phyloP scores from a whole-genome alignment of 1,140 invertebrate species.

The Bathynomus jamesi region DNA sequence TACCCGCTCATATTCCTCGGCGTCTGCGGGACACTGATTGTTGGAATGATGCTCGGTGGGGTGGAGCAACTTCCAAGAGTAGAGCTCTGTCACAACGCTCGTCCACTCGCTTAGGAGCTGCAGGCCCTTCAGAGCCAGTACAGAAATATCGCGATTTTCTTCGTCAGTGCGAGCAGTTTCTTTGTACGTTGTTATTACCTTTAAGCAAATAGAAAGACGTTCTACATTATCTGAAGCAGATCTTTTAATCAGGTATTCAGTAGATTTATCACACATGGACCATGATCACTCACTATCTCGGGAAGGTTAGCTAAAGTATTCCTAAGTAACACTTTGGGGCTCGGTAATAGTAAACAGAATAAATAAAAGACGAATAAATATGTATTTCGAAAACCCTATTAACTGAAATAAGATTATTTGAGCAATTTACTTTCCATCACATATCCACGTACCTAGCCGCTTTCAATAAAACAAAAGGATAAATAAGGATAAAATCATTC shows the following conservation, averaged over 20 bases:
- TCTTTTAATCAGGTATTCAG: not conserved
- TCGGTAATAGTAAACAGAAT: no score
- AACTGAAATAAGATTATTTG: no score
- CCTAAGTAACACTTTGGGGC: no score
- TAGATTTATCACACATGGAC: not conserved
- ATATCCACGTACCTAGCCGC: no score
- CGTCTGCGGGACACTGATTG: conserved; percentile 86
- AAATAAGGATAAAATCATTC: no score
- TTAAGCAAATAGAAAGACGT: not conserved
- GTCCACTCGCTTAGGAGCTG: conserved; percentile 95
- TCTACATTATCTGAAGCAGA: not conserved
- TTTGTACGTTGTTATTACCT: conserved; percentile 78
- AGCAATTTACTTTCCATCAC: no score
- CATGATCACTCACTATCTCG: not conserved
- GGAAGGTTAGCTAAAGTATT: no score
- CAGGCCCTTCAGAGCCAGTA: conserved; percentile 82
- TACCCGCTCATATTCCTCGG: conserved; percentile 98
- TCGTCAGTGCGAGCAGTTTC: conserved; percentile 76
- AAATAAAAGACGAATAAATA: no score
- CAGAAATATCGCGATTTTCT: conserved; percentile 88
- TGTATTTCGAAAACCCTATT: no score
- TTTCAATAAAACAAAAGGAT: no score
- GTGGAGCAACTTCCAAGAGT: conserved; percentile 96
- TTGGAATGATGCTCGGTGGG: conserved; percentile 97
- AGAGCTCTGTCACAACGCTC: conserved; percentile 92